phyloP scores from a whole-genome alignment of 2,797 vertebrate genomes.

The Hoplostethus mediterraneus region DNA sequence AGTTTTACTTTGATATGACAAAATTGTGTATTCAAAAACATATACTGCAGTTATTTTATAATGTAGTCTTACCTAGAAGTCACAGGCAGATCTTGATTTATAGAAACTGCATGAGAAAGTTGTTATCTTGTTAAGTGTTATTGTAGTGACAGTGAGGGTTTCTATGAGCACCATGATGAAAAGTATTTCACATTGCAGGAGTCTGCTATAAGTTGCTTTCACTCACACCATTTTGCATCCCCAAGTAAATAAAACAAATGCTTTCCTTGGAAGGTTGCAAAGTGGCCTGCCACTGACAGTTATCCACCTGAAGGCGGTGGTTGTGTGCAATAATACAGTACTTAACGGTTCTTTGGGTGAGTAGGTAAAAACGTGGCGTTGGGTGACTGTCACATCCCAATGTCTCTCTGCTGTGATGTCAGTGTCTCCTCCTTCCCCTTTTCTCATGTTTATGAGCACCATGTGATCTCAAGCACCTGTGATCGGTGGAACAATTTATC shows the following conservation, averaged over 20 bases:
- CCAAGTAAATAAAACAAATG: background rate
- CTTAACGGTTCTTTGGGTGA: too few species aligned
- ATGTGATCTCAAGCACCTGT: background rate
- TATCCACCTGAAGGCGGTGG: background rate
- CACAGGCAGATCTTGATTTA: slow-evolving; percentile 8
- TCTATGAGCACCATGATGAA: slow-evolving; percentile 39
- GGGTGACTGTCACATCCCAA: background rate
- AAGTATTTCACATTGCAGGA: slow-evolving; percentile 4
- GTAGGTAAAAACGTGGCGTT: background rate
- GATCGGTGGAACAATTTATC: background rate
- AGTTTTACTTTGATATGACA: slow-evolving; percentile 23
- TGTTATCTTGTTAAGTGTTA: background rate
- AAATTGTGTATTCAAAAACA: slow-evolving; percentile 17
- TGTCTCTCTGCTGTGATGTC: background rate
- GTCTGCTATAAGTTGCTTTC: slow-evolving; percentile 24
- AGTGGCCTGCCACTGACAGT: background rate
- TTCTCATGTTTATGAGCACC: background rate
- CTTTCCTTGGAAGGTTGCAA: background rate
- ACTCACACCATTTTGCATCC: slow-evolving; percentile 15
- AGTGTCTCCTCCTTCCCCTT: background rate
- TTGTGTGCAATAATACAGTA: background rate
- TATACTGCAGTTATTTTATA: slow-evolving; percentile 26
- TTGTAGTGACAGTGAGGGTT: slow-evolving; percentile 47
- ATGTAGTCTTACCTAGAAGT: background rate
- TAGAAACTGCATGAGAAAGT: background rate